Evolutionary conservation across 2,797 vertebrate species (phyloP).

Genomic region (Threskiornis aethiopicus): DNA sequence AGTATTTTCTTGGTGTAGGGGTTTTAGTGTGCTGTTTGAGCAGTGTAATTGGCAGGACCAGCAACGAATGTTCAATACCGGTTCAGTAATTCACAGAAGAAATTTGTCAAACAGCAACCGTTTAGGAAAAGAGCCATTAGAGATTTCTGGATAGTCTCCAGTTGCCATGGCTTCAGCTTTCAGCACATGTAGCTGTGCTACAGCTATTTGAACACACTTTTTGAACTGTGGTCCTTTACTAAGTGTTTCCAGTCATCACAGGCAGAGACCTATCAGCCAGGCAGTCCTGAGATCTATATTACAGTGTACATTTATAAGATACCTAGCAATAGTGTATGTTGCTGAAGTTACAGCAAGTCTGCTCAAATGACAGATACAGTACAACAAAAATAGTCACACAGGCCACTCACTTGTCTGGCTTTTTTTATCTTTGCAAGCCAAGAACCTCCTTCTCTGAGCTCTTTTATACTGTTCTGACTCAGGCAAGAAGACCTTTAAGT

Average conservation of each 20-base stretch:
- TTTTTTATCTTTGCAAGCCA: not conserved
- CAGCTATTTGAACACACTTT: not conserved
- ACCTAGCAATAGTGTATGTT: not conserved
- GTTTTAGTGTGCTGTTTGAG: not conserved
- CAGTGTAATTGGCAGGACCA: not conserved
- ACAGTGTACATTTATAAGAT: not conserved
- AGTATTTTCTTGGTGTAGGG: not conserved
- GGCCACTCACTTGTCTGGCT: not conserved
- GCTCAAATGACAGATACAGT: not conserved
- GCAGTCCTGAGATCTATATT: not conserved
- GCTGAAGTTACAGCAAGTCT: not conserved
- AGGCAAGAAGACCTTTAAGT: conserved; percentile 33
- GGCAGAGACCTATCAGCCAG: not conserved
- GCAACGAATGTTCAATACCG: not conserved
- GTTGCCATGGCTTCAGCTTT: not conserved
- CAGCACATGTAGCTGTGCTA: not conserved
- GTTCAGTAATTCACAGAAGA: not conserved
- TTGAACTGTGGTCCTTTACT: not conserved
- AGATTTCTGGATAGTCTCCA: not conserved
- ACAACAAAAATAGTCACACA: not conserved
- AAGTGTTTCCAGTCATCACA: not conserved
- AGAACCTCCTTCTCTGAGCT: not conserved
- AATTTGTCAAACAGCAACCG: not conserved
- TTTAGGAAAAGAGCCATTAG: not conserved
- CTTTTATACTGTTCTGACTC: conserved; percentile 8